A percentile compares a stretch with the other conserved stretches of the same genome.
These are phyloP conservation scores for Mythimna pallens DNA, from an alignment of 2,888 invertebrate genomes.

Conservation along the genomic window DNA sequence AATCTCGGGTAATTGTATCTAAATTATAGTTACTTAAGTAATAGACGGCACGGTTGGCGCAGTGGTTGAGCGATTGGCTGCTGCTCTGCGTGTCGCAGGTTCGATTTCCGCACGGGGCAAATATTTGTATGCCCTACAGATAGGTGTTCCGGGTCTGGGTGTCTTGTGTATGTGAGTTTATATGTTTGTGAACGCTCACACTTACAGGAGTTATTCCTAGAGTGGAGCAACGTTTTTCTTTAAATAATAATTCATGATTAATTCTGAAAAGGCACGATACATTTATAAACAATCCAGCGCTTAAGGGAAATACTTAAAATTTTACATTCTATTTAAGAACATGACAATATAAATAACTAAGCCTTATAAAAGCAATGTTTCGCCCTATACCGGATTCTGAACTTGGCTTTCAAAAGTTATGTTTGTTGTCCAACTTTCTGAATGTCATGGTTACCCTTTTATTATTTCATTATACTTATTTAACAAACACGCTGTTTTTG, in stretches of 20 bases:
- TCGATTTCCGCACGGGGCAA: too few relatives aligned
- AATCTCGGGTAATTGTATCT: not conserved
- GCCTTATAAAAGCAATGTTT: not conserved
- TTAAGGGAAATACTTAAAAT: not conserved
- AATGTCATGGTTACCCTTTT: conserved; percentile 2
- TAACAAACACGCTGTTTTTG: not conserved
- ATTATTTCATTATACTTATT: conserved; percentile 13
- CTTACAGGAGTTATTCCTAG: too few relatives aligned
- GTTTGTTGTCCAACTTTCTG: conserved; percentile 6
- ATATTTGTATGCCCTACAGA: too few relatives aligned
- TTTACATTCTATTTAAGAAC: not conserved
- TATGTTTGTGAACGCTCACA: too few relatives aligned
- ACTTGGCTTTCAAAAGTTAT: conserved; percentile 17
- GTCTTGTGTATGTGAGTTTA: too few relatives aligned
- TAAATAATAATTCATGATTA: too few relatives aligned
- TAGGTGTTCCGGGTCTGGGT: too few relatives aligned
- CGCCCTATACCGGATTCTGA: not conserved
- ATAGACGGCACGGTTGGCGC: too few relatives aligned
- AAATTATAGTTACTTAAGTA: not conserved
- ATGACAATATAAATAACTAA: not conserved
- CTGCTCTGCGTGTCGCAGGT: too few relatives aligned
- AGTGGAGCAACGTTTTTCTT: too few relatives aligned
- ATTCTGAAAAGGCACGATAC: not conserved
- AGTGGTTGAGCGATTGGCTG: too few relatives aligned
- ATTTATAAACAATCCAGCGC: not conserved